Evolutionary conservation across 2,113 vertebrate genomes (phyloP), one percentile per base, ranked within the genome.

Genomic region (Mellivora capensis): DNA sequence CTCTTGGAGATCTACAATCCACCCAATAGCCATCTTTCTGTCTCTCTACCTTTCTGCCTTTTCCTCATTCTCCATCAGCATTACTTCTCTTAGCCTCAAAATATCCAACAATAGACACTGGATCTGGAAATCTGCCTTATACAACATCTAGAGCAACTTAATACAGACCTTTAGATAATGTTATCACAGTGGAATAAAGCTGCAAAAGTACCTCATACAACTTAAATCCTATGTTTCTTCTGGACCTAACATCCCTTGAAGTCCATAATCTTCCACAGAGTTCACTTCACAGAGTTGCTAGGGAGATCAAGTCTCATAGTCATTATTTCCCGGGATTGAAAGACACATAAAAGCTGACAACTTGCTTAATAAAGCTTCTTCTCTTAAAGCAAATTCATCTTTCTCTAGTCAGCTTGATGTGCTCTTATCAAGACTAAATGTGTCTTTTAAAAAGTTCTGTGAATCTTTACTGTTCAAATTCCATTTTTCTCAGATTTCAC

Each of bases 401-500:
- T 90, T 89, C 25, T 76, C 17, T 4, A 57, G 15, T 37, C 23
- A 44, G 59, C 3, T 2, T 44, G 62, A 72, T 47, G 23, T 18
- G 34, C 4, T 77, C 11, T 90, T 67, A 84, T 31, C 8, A 27
- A 69, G 18, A 11, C 12, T 31, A 71, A 52, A 87, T 62, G 42
- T 59, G 7, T 37, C 77, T 96, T 39, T 79, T 69, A 13, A 79
- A 93, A 97, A 57, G 7, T 17, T 76, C 49, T 59, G 39, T 67
- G 39, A 91, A 52, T 87, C n/a, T 95, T 90, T 92, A 47, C 37
- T 44, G 91, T 87, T 92, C 62, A 90, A 69, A 91, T 87, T 59
- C 21, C 57, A 57, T 69, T 82, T 86, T 83, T 39, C 81, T n/a
- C 64, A 89, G 54, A 95, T 59, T 84, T 95, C 39, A 84, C 47